phyloP scores from a whole-genome alignment of 2,888 invertebrate genomes.

The Exocentrus adspersus region DNA sequence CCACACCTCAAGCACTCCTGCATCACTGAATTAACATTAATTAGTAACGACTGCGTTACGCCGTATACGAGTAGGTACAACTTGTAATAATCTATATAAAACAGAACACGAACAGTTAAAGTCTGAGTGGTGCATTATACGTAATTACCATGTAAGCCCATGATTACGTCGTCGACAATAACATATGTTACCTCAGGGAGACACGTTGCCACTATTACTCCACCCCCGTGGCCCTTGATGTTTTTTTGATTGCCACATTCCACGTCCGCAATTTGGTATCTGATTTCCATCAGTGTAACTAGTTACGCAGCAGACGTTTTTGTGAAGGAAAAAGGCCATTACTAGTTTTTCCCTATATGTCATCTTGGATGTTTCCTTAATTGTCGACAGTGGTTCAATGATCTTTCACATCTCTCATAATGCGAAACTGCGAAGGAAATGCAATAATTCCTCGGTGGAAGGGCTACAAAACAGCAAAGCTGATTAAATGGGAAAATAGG shows the following conservation, averaged over 20 bases:
- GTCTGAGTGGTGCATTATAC: slow-evolving; percentile 11
- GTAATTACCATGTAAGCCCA: slow-evolving; percentile 43
- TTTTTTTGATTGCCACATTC: slow-evolving; percentile 35
- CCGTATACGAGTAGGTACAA: too few species aligned
- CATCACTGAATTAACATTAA: too few species aligned
- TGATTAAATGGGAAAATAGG: too few species aligned
- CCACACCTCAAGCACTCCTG: too few species aligned
- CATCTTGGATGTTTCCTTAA: slow-evolving; percentile 12
- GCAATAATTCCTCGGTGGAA: too few species aligned
- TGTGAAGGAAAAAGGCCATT: background rate
- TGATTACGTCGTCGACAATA: slow-evolving; percentile 42
- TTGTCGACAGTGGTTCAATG: slow-evolving; percentile 10
- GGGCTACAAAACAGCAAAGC: too few species aligned
- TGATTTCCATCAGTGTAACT: slow-evolving; percentile 19
- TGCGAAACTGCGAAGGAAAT: too few species aligned
- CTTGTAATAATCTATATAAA: background rate
- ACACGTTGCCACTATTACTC: slow-evolving; percentile 34
- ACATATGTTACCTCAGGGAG: slow-evolving; percentile 43
- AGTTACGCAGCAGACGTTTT: slow-evolving; percentile 10
- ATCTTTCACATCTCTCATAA: too few species aligned
- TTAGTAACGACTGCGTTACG: too few species aligned
- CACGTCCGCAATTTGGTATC: slow-evolving; percentile 23
- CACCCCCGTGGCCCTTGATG: slow-evolving; percentile 27
- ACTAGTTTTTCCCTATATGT: slow-evolving; percentile 4
- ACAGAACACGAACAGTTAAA: slow-evolving; percentile 1